Conservation (phyloP, 2,888 invertebrate species). For the Dryomyza anilis region DNA sequence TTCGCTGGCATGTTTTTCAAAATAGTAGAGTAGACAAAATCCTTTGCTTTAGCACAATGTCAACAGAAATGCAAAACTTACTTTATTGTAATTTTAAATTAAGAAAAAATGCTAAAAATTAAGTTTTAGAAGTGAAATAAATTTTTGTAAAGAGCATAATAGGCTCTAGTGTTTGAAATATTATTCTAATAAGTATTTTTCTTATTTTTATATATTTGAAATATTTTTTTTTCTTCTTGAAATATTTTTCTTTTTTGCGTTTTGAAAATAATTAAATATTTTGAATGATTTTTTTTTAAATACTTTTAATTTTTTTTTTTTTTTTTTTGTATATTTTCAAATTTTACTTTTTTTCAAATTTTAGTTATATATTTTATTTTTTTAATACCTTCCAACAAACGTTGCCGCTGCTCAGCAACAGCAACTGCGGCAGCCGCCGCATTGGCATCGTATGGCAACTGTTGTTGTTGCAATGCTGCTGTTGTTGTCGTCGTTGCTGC, state of each 20-base stretch:
- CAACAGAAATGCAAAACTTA: slow-evolving; percentile 27
- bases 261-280: slow-evolving; percentile 23
- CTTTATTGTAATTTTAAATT: too few species aligned
- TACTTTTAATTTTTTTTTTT: slow-evolving; percentile 31
- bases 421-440: slow-evolving; percentile 50
- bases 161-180: too few species aligned
- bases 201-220: too few species aligned
- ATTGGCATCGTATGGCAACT: slow-evolving; percentile 44
- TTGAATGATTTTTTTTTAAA: slow-evolving; percentile 6
- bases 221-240: too few species aligned
- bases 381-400: slow-evolving; percentile 61
- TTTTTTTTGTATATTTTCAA: slow-evolving; percentile 39
- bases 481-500: slow-evolving; percentile 34
- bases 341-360: slow-evolving; percentile 37
- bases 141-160: too few species aligned
- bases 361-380: too few species aligned
- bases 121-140: slow-evolving; percentile 15
- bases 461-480: slow-evolving; percentile 41
- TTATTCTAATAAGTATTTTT: too few species aligned
- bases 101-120: too few species aligned
- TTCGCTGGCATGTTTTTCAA: slow-evolving; percentile 47
- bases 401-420: slow-evolving; percentile 59
- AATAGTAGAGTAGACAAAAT: not conserved
- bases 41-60: slow-evolving; percentile 6
- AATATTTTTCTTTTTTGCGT: too few species aligned